Base-by-base conservation (phyloP, 2,797 vertebrate genomes). In the Danio choprae region DNA sequence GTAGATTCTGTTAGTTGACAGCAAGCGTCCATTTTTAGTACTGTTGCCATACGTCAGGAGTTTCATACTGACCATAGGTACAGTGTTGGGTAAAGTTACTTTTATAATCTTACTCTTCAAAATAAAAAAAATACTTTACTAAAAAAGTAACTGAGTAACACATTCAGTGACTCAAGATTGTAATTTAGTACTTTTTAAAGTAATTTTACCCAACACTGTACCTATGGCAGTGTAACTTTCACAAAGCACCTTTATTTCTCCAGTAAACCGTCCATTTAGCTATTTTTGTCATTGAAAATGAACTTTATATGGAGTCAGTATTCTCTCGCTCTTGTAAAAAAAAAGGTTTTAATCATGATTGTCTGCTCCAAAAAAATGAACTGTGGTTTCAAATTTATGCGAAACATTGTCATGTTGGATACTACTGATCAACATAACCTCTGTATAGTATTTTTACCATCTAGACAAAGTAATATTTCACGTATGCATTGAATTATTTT, bases 361-460 rank as follows among this genome's bases (percentile, higher is more conserved):
- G 1, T 22, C n/a, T 51, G 7, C 16, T 41, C 40, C 48, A 51
- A 51, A 12, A 18, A 0, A n/a, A 36, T 4, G 20, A 29, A 13
- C 46, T 43, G 6, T 29, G 38, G 10, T 2, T 7, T 50, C 11
- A 8, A 55, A 10, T 43, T 43, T 20, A 56, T 55, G n/a, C 38
- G 12, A 40, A 70, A 20, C n/a, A 10, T 56, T 41, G n/a, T 58
- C 40, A 71, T 44, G 69, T 72, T 72, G 40, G 56, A n/a, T 41
- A 29, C 18, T 58, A 58, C 69, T 58, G 69, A 58, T 43, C n/a
- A n/a, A 58, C 13, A 13, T 20, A 15, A 3, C 4, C 12, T 43
- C 40, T 58, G 69, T 16, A 22, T 16, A 11, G 0, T 36, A 20
- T 56, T 70, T 36, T 12, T 8, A 36, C 22, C 51, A 55, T 20